Conservation (phyloP, 2,113 vertebrate species). For the Kryptolebias marmoratus region DNA sequence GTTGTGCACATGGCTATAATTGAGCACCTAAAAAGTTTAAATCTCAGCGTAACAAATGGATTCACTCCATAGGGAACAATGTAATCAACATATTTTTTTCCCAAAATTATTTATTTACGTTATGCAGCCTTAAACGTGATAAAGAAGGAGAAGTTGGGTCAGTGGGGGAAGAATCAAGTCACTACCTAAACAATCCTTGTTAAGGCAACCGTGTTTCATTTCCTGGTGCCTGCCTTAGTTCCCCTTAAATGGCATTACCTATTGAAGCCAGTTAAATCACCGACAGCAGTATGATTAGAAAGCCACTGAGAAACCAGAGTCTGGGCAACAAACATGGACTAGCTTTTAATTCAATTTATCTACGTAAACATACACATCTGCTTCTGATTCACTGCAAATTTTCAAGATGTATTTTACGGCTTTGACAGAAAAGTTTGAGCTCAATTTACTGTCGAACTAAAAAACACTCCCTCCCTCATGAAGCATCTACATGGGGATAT, state of each 20-base stretch:
- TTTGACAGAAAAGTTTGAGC: conserved; percentile 72
- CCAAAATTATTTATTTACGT: neutral
- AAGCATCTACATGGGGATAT: conserved; percentile 67
- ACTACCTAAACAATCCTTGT: conserved; percentile 72
- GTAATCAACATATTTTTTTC: neutral
- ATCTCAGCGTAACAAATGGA: neutral
- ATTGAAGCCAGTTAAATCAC: conserved; percentile 83
- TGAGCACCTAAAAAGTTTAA: neutral
- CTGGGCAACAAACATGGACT: conserved; percentile 71
- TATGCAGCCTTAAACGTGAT: neutral
- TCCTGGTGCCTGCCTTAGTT: conserved; percentile 79
- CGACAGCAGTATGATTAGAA: conserved; percentile 76
- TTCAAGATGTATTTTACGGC: conserved; percentile 78
- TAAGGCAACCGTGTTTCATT: conserved; percentile 82
- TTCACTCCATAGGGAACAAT: neutral
- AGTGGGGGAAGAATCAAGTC: conserved; percentile 40
- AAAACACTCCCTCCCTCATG: conserved; percentile 63
- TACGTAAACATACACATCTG: conserved; percentile 83
- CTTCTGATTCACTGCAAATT: conserved; percentile 77
- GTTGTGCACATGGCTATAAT: neutral
- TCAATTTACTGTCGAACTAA: conserved; percentile 72
- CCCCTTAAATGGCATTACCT: conserved; percentile 82
- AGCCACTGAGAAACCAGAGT: conserved; percentile 67
- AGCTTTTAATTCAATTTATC: conserved; percentile 81
- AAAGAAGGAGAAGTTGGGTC: conserved; percentile 35